A percentile compares a stretch with the other conserved stretches of the same genome.
phyloP scores from a whole-genome alignment of 1,140 invertebrate species.

The Hydropsyche tenuis region DNA sequence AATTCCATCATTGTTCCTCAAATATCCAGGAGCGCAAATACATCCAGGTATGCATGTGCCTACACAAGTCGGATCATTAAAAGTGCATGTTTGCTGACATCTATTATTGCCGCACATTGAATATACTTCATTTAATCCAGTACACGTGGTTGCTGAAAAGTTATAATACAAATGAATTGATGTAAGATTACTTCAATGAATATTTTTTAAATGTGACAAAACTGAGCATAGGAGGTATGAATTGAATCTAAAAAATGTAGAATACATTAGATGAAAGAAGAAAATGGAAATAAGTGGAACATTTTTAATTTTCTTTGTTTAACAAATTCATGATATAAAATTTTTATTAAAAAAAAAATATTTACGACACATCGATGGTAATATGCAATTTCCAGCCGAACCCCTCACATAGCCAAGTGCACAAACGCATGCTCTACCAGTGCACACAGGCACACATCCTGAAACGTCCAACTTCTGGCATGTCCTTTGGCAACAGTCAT shows the following conservation, averaged over 20 bases:
- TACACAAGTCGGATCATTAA: not conserved
- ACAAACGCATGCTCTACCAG: not conserved
- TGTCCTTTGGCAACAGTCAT: not conserved
- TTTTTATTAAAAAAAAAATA: not conserved
- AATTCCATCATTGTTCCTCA: conserved; percentile 48
- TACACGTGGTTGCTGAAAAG: not conserved
- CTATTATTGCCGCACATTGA: not conserved
- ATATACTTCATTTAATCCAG: not conserved
- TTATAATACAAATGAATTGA: too few species aligned
- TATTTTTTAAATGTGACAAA: not conserved
- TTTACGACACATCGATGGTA: not conserved
- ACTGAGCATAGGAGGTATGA: too few species aligned
- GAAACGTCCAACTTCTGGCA: not conserved
- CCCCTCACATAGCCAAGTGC: not conserved
- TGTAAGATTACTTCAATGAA: too few species aligned
- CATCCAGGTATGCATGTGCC: conserved; percentile 48
- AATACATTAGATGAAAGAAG: too few species aligned
- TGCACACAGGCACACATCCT: not conserved
- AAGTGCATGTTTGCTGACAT: not conserved
- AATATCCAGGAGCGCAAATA: conserved; percentile 51
- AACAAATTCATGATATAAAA: too few species aligned
- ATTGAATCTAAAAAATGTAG: too few species aligned
- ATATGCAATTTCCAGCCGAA: not conserved
- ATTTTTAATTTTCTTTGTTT: too few species aligned
- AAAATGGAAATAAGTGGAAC: too few species aligned